Evolutionary conservation across 2,113 vertebrate species (phyloP).

Genomic region (Edolisoma coerulescens): DNA sequence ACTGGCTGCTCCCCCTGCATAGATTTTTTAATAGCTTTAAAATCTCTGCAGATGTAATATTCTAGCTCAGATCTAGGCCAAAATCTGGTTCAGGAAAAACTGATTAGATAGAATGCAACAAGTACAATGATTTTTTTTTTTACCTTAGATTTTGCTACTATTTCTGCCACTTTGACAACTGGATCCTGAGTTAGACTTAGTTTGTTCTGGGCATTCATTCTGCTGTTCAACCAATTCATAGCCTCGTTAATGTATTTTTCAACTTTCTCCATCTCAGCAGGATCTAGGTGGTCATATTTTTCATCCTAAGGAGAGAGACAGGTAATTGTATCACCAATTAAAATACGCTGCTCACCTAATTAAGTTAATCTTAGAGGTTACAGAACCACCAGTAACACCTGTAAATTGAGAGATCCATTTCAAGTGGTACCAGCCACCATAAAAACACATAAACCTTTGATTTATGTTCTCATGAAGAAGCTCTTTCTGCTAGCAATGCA

Average conservation of each 20-base stretch:
- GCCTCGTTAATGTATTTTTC: slow-evolving; percentile 85
- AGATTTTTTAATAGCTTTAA: neutral
- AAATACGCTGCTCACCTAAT: neutral
- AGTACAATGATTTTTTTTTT: neutral
- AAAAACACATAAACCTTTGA: neutral
- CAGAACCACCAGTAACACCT: neutral
- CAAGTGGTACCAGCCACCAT: neutral
- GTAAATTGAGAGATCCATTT: neutral
- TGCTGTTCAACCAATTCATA: slow-evolving; percentile 91
- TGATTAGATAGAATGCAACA: neutral
- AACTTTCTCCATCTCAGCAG: slow-evolving; percentile 82
- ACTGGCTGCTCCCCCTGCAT: neutral
- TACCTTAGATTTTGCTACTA: slow-evolving; percentile 89
- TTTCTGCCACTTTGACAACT: slow-evolving; percentile 89
- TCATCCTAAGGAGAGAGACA: slow-evolving; percentile 78
- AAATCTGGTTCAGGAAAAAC: neutral
- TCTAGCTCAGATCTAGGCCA: neutral
- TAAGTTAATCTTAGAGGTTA: neutral
- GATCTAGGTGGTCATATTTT: slow-evolving; percentile 83
- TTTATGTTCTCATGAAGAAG: neutral
- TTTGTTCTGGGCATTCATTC: slow-evolving; percentile 91
- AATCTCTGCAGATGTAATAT: neutral
- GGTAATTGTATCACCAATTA: neutral
- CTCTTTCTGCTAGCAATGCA: neutral
- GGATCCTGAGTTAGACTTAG: slow-evolving; percentile 86